These are phyloP conservation scores for Periphyllus acericola DNA, from an alignment of 2,888 invertebrate species.

Conservation along the genomic window DNA sequence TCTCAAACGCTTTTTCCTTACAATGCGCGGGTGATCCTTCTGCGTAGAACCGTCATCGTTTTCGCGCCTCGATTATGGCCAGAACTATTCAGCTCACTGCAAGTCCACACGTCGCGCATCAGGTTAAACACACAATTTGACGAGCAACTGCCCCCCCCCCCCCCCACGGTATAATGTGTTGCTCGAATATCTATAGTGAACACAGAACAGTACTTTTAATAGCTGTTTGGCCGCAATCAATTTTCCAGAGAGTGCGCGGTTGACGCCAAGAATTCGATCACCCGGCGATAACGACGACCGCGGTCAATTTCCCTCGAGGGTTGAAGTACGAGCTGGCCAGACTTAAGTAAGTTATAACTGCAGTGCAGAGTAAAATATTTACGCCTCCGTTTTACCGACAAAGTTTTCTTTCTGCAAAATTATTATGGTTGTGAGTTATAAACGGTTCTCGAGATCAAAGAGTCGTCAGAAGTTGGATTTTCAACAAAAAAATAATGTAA, in stretches of 20 bases:
- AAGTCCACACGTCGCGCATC: background rate
- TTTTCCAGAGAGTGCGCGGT: background rate
- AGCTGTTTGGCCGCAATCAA: background rate
- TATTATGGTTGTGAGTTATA: background rate
- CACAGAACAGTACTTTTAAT: conserved; percentile 1
- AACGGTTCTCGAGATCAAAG: background rate
- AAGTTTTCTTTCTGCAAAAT: background rate
- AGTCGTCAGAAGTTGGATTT: background rate
- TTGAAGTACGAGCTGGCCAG: background rate
- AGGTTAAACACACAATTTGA: background rate
- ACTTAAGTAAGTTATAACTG: background rate
- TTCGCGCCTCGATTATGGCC: background rate
- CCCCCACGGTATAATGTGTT: background rate
- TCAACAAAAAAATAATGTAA: too few relatives aligned
- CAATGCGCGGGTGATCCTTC: background rate
- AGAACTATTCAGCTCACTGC: background rate
- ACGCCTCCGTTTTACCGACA: background rate
- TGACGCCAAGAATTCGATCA: background rate
- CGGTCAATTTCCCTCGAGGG: background rate
- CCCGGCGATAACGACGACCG: background rate
- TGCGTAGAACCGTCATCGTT: background rate
- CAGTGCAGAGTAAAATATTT: background rate
- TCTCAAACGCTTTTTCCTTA: background rate
- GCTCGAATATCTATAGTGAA: background rate
- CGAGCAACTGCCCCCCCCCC: background rate